Conservation (phyloP, 2,113 vertebrate genomes). For the Petromus typicus region DNA sequence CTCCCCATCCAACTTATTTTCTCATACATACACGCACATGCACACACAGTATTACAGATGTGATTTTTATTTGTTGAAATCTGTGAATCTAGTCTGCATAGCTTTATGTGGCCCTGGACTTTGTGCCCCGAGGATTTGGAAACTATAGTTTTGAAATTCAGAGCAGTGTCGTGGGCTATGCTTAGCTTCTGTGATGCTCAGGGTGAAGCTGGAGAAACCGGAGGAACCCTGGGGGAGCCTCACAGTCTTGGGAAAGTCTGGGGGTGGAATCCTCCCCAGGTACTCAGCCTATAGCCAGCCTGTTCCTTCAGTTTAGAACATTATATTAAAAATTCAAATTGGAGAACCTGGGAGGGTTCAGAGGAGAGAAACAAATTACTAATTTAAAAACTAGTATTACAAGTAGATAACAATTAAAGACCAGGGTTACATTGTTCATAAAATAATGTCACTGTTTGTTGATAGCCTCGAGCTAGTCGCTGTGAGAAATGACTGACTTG, state of each 20-base stretch:
- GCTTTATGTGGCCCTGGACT: background rate
- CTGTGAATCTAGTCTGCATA: background rate
- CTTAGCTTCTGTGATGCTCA: background rate
- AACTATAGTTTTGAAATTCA: background rate
- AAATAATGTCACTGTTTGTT: background rate
- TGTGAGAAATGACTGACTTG: background rate
- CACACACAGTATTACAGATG: background rate
- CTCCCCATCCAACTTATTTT: rapidly evolving
- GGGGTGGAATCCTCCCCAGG: background rate
- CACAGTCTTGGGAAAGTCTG: background rate
- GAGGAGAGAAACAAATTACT: background rate
- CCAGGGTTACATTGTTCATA: background rate
- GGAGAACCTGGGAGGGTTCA: background rate
- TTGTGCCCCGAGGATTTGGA: background rate
- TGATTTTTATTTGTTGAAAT: background rate
- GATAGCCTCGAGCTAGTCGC: background rate
- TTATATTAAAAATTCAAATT: background rate
- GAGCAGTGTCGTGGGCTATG: background rate
- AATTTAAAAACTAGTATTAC: background rate
- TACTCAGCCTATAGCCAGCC: background rate
- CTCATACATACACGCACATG: background rate
- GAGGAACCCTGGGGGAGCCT: background rate
- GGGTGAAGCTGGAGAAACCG: background rate
- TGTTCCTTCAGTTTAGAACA: background rate
- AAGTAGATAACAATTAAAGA: background rate